These are phyloP conservation scores for Macrobrachium nipponense DNA, from an alignment of 1,140 invertebrate species.

Conservation along the genomic window DNA sequence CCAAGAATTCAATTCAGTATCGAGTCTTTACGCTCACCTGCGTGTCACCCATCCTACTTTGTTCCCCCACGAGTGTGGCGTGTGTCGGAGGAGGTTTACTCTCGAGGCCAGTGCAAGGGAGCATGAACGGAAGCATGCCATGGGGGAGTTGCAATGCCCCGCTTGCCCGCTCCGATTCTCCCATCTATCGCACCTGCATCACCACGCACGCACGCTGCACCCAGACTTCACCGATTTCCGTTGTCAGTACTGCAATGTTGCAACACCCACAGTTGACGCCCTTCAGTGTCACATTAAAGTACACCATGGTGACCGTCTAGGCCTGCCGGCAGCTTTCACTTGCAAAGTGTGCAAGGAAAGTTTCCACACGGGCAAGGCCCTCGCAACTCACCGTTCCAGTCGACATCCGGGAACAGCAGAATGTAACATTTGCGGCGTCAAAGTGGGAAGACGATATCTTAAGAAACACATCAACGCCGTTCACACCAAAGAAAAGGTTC, in stretches of 20 bases:
- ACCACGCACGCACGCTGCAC: conserved; percentile 33
- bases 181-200: conserved; percentile 43
- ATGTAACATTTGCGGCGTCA: conserved; percentile 37
- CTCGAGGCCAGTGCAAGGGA: conserved; percentile 44
- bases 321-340: conserved; percentile 30
- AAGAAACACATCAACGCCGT: conserved; percentile 60
- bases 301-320: conserved; percentile 49
- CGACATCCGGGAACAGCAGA: conserved; percentile 44
- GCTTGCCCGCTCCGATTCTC: conserved; percentile 49
- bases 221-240: conserved; percentile 45
- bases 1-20: conserved; percentile 44
- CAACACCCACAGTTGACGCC: conserved; percentile 51
- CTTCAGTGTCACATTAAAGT: conserved; percentile 55
- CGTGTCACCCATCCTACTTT: conserved; percentile 27
- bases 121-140: conserved; percentile 49
- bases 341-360: conserved; percentile 46
- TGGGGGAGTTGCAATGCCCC: conserved; percentile 52
- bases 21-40: conserved; percentile 44
- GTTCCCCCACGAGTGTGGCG: conserved; percentile 44
- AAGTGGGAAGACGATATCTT: conserved; percentile 48
- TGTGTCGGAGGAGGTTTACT: conserved; percentile 46
- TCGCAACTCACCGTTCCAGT: conserved; percentile 40
- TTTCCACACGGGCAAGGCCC: conserved; percentile 54
- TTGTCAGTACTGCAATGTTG: conserved; percentile 48
- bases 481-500: conserved; percentile 57